Conservation (phyloP, 1,140 invertebrate genomes). For the Drosophila aff. region DNA sequence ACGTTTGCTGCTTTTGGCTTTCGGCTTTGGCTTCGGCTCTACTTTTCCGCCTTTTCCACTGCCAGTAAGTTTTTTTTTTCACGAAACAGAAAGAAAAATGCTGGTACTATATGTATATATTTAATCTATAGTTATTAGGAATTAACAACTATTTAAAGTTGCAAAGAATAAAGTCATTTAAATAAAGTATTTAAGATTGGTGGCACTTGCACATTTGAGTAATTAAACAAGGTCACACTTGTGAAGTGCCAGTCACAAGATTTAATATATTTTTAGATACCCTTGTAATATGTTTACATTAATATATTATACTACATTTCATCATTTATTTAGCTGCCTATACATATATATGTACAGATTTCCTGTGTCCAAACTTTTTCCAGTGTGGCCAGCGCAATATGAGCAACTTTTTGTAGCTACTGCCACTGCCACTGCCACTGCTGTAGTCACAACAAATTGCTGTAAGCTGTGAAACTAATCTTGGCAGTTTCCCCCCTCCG, state of each 20-base stretch:
- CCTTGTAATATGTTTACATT: not conserved
- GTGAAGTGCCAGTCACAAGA: not conserved
- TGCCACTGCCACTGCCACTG: constrained; percentile 26
- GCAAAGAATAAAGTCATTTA: not conserved
- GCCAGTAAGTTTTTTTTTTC: not conserved
- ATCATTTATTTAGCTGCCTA: not conserved
- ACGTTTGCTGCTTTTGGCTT: constrained; percentile 68
- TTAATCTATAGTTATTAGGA: not conserved
- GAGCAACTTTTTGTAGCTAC: constrained; percentile 64
- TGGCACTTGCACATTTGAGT: not conserved
- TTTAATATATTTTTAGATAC: not conserved
- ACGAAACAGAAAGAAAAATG: not conserved
- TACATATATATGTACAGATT: too few species aligned
- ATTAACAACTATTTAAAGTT: not conserved
- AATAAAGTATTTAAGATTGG: not conserved
- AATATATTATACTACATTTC: not conserved
- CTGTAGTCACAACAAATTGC: constrained; percentile 77
- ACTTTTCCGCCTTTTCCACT: constrained; percentile 29
- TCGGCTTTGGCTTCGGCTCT: constrained; percentile 65
- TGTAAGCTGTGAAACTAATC: constrained; percentile 82
- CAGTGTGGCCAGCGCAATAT: constrained; percentile 57
- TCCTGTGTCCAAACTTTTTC: not conserved
- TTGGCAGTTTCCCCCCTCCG: constrained; percentile 48
- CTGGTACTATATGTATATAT: not conserved
- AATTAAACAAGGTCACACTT: not conserved